Conservation (phyloP, 2,113 vertebrate species). For the Poeciliopsis prolifica region DNA sequence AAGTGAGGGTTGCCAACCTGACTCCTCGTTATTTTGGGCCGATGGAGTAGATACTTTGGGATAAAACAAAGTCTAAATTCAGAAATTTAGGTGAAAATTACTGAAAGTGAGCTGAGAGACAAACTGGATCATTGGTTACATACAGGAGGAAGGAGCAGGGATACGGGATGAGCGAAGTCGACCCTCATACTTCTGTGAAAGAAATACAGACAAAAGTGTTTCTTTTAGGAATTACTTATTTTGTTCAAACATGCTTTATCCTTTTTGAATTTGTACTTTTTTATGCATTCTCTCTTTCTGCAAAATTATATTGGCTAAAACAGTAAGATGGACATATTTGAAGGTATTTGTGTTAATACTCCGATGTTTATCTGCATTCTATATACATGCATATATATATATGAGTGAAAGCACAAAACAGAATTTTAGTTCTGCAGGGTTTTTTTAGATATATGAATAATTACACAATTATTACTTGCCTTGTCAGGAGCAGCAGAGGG, state of each 20-base stretch:
- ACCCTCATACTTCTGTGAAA: constrained; percentile 65
- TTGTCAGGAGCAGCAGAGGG: constrained; percentile 28
- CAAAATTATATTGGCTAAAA: too few relatives aligned
- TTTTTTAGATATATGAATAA: background rate
- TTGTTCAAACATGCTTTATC: too few relatives aligned
- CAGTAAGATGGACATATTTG: too few relatives aligned
- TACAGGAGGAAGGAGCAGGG: constrained; percentile 69
- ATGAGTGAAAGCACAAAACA: background rate
- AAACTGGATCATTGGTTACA: constrained; percentile 37
- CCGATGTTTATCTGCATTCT: too few relatives aligned
- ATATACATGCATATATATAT: too few relatives aligned
- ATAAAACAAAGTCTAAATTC: constrained; percentile 27
- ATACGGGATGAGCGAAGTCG: constrained; percentile 73
- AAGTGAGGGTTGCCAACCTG: constrained; percentile 67
- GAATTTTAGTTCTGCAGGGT: background rate
- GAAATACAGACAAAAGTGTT: background rate
- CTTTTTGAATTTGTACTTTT: too few relatives aligned
- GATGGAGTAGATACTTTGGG: constrained; percentile 57
- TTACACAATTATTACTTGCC: constrained; percentile 23
- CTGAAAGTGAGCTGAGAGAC: background rate
- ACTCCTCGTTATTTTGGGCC: constrained; percentile 49
- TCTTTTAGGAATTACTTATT: too few relatives aligned
- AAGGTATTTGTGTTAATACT: too few relatives aligned
- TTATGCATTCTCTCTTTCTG: too few relatives aligned
- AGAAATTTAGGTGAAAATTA: constrained; percentile 1